These are phyloP conservation scores for Spea bombifrons DNA, from an alignment of 2,113 vertebrate species.

Conservation along the genomic window DNA sequence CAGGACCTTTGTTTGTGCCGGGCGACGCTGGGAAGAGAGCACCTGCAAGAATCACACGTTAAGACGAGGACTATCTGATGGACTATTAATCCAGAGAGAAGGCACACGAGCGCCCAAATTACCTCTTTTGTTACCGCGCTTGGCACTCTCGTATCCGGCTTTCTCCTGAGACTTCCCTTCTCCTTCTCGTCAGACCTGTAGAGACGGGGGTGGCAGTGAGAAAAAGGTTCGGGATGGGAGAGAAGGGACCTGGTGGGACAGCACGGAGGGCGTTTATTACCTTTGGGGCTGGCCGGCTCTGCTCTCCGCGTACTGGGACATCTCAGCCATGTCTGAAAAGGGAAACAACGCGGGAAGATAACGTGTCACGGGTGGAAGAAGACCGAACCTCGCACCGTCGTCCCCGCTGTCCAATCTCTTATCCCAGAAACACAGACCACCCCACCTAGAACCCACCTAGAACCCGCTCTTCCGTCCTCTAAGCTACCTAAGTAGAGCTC, in stretches of 20 bases:
- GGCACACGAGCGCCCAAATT: background rate
- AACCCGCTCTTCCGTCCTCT: too few species aligned
- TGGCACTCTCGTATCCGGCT: background rate
- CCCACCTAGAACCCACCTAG: too few species aligned
- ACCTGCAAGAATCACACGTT: background rate
- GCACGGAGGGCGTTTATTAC: background rate
- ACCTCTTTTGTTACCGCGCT: constrained; percentile 34
- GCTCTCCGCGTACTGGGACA: background rate
- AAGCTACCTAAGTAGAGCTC: too few species aligned
- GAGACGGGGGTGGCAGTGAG: background rate
- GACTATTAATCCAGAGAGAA: background rate
- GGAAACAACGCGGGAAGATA: background rate
- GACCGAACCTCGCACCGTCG: too few species aligned
- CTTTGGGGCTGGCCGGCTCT: background rate
- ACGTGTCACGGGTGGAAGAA: too few species aligned
- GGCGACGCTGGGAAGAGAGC: constrained; percentile 1
- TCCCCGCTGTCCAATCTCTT: too few species aligned
- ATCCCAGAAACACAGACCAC: too few species aligned
- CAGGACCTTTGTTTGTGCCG: background rate
- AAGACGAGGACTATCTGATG: background rate
- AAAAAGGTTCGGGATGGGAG: background rate
- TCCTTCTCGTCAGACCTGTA: constrained; percentile 15
- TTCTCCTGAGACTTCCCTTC: background rate
- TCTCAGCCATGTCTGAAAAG: background rate
- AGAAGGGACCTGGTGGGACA: background rate